phyloP scores from a whole-genome alignment of 2,797 vertebrate genomes.

The Sciaenops ocellatus region DNA sequence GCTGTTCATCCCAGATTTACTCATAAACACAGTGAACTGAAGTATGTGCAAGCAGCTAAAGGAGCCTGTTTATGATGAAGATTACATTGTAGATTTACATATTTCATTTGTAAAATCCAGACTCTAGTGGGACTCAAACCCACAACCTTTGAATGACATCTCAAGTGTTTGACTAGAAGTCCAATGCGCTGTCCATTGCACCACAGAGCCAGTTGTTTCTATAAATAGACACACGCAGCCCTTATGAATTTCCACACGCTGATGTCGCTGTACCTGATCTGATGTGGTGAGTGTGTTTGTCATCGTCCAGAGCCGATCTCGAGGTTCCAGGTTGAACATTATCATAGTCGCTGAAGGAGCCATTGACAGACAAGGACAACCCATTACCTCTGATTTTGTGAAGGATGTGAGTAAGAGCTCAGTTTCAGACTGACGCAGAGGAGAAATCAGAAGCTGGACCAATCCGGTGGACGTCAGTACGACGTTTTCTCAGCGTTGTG shows the following conservation, averaged over 20 bases:
- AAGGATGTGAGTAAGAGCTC: slow-evolving; percentile 86
- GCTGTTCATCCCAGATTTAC: too few relatives aligned
- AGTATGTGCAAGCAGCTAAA: too few relatives aligned
- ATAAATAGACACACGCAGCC: too few relatives aligned
- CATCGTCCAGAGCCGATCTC: slow-evolving; percentile 86
- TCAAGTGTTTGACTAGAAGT: slow-evolving; percentile 87
- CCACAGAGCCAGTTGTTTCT: slow-evolving; percentile 89
- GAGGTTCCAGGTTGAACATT: slow-evolving; percentile 93
- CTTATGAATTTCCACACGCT: too few relatives aligned
- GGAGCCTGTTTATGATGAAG: too few relatives aligned
- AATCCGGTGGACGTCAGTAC: not conserved
- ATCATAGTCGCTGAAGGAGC: slow-evolving; percentile 95
- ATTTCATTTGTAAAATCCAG: too few relatives aligned
- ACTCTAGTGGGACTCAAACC: slow-evolving; percentile 83
- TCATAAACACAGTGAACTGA: too few relatives aligned
- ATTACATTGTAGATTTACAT: too few relatives aligned
- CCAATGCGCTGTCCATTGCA: slow-evolving; percentile 99
- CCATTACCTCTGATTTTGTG: slow-evolving; percentile 88
- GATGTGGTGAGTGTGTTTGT: slow-evolving; percentile 57
- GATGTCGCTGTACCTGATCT: not conserved
- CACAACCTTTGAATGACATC: slow-evolving; percentile 79
- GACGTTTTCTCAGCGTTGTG: not conserved
- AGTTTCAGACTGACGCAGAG: slow-evolving; percentile 51
- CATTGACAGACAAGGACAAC: slow-evolving; percentile 87
- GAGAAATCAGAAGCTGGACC: slow-evolving; percentile 68